phyloP scores from a whole-genome alignment of 2,113 vertebrate species.

The Bos indicus region DNA sequence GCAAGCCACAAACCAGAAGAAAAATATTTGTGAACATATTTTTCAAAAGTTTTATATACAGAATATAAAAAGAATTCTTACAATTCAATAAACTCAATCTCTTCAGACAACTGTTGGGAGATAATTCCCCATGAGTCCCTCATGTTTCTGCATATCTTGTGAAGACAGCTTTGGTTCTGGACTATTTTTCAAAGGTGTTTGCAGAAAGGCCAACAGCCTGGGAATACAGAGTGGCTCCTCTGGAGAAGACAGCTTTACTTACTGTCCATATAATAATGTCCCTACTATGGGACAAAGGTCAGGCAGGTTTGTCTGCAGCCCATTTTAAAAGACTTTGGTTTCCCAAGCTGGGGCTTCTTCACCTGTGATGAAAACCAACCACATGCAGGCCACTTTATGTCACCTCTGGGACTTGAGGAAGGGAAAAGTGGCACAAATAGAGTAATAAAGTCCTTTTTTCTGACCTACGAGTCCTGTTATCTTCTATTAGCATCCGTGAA shows the following conservation, averaged over 20 bases:
- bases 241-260: not conserved
- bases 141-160: not conserved
- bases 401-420: not conserved
- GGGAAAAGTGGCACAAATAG: not conserved
- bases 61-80: not conserved
- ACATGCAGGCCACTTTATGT: not conserved
- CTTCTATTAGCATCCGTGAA: not conserved
- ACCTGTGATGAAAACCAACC: not conserved
- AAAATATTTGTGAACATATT: not conserved
- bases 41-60: not conserved
- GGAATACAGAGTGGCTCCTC: not conserved
- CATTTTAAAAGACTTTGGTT: not conserved
- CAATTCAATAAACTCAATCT: not conserved
- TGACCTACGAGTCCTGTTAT: not conserved
- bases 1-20: not conserved
- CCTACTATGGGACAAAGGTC: not conserved
- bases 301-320: not conserved
- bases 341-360: not conserved
- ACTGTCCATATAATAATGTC: not conserved
- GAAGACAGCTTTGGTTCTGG: not conserved
- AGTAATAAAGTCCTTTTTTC: not conserved
- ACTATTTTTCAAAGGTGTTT: not conserved
- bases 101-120: not conserved
- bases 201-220: not conserved
- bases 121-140: not conserved